A percentile compares a stretch with the other conserved stretches of the same genome.
phyloP scores from a whole-genome alignment of 2,888 invertebrate genomes.

The Hecatera dysodea region DNA sequence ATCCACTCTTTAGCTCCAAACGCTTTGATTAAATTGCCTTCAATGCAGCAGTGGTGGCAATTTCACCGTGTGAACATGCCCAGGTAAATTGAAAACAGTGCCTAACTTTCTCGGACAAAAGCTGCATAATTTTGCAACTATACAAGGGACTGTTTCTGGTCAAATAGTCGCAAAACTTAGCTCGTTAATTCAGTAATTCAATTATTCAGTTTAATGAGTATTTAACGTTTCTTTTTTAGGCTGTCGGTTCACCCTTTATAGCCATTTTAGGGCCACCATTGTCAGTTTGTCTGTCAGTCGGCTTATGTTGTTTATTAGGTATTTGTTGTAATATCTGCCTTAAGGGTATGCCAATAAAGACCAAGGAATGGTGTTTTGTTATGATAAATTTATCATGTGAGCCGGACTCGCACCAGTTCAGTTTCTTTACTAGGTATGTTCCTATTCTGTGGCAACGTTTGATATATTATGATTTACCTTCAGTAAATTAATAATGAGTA shows the following conservation, averaged over 20 bases:
- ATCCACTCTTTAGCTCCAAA: background rate
- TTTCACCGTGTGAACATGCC: background rate
- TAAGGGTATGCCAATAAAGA: too few species aligned
- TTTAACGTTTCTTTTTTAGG: background rate
- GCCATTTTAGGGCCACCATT: too few species aligned
- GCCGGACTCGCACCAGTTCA: too few species aligned
- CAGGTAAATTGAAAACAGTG: background rate
- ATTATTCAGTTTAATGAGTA: background rate
- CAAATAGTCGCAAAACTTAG: background rate
- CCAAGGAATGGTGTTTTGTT: too few species aligned
- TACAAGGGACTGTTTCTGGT: too few species aligned
- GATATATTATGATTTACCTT: background rate
- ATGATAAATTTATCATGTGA: too few species aligned
- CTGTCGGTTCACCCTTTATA: background rate
- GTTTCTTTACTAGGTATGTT: too few species aligned
- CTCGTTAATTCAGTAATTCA: background rate
- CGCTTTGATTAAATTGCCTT: background rate
- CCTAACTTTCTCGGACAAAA: background rate
- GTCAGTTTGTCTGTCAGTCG: too few species aligned
- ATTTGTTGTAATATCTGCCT: too few species aligned
- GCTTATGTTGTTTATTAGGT: too few species aligned
- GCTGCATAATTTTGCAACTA: background rate
- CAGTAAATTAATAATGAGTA: background rate
- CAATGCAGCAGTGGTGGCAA: background rate
- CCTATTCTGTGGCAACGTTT: background rate